These are phyloP conservation scores for Brachyistius frenatus DNA, from an alignment of 2,113 vertebrate species.

Conservation along the genomic window DNA sequence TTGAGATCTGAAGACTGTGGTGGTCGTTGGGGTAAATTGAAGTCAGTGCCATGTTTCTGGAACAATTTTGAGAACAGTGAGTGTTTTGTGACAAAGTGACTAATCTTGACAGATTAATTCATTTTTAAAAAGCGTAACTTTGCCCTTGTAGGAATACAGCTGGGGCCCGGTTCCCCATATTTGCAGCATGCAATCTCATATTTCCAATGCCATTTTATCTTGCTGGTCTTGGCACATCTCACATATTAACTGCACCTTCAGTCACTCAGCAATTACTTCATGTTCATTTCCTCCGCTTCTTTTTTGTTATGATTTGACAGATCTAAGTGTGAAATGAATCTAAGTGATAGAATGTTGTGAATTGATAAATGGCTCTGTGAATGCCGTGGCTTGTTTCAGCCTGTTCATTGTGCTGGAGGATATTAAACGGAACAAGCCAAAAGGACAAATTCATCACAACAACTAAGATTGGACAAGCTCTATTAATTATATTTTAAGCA, in stretches of 20 bases:
- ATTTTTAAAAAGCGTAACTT: conserved; percentile 19
- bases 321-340: conserved; percentile 5
- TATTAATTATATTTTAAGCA: background rate
- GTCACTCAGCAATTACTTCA: conserved; percentile 22
- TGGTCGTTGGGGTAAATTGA: conserved; percentile 26
- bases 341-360: conserved; percentile 12
- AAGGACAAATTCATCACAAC: background rate
- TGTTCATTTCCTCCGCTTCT: conserved; percentile 18
- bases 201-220: conserved; percentile 26
- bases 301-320: conserved; percentile 8
- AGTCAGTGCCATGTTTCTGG: conserved; percentile 1
- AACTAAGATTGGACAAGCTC: background rate
- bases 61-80: conserved; percentile 22
- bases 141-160: conserved; percentile 26
- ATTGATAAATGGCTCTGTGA: background rate
- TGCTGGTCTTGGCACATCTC: conserved; percentile 26
- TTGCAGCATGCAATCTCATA: conserved; percentile 22
- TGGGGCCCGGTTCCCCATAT: conserved; percentile 36
- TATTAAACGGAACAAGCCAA: background rate
- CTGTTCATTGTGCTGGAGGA: background rate
- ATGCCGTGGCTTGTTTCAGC: background rate
- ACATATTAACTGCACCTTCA: conserved; percentile 18
- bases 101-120: conserved; percentile 13
- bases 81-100: conserved; percentile 36
- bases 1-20: conserved; percentile 2